Evolutionary conservation across 2,888 invertebrate species (phyloP), one percentile per base, ranked within the genome.

Genomic region (Geotrupes spiniger): DNA sequence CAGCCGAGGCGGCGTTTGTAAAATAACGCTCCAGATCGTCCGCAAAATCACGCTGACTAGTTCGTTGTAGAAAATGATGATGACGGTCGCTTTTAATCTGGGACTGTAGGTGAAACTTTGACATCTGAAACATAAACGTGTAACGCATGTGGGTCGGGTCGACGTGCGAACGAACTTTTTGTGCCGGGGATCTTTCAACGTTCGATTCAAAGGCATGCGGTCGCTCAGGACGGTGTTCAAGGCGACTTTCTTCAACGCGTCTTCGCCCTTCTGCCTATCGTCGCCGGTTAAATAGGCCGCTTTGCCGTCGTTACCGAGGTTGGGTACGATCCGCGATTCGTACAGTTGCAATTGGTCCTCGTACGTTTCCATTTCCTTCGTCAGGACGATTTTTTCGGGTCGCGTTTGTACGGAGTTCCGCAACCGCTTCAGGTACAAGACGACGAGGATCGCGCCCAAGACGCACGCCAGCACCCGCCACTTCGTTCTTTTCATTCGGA

Each of bases 171-270:
- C 62, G 61, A 61, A 76, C 75, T 72, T 67, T 49, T 70, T 66
- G 61, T 76, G 84, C 63, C 65, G 78, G 70, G 76, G 83, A 59
- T 73, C 92, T 65, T 80, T 80, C 26, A 92, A 72, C 56, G 85
- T 85, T 59, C 96, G 77, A 70, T 91, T 89, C 62, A 92, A 83
- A 1, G 92, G 83, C 64, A 96, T 86, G 66, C 88, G 84, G 68
- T 95, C 90, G 68, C 93, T 94, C 4, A 94, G 78, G 59, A 92
- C 81, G 49, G 91, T 85, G 69, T 96, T 96, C 56, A 96, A 82
- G 1, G 94, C 94, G 58, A 90, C 86, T 65, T 84, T 86, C 62
- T 88, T 85, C 68, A 90, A 82, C 0, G 88, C 79, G 57, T 81
- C 78, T 50, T 90, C 87, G 1, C 86, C 88, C 15, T 76, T 60